Conservation (phyloP, 2,113 vertebrate species). For the Indicator maculatus region DNA sequence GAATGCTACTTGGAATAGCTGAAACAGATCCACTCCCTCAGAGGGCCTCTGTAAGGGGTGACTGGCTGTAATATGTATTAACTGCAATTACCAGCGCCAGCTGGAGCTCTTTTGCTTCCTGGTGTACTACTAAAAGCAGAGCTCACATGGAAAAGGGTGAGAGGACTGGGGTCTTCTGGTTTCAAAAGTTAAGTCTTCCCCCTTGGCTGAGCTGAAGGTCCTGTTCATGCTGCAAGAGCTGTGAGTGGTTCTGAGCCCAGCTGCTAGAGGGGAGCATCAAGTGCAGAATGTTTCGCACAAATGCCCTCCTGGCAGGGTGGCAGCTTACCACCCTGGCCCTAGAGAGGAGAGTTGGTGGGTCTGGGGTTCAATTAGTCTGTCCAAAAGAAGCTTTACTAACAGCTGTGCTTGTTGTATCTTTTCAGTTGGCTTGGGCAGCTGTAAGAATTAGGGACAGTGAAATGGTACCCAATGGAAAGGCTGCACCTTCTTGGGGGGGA, state of each 20-base stretch:
- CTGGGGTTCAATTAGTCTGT: background rate
- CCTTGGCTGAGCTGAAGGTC: background rate
- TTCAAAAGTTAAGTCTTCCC: background rate
- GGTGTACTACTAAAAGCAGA: background rate
- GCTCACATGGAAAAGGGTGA: background rate
- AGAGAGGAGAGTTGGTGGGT: background rate
- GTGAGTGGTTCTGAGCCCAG: background rate
- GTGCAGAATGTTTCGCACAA: background rate
- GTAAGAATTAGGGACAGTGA: background rate
- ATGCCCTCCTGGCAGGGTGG: background rate
- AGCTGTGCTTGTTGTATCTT: background rate
- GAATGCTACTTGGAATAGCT: constrained; percentile 7
- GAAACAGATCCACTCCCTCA: background rate
- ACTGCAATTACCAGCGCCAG: background rate
- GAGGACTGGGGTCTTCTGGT: background rate
- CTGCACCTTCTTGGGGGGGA: background rate
- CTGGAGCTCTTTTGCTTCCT: background rate
- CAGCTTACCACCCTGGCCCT: background rate
- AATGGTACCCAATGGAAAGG: background rate
- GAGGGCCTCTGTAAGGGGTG: background rate
- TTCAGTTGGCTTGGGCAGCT: background rate
- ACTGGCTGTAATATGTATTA: background rate
- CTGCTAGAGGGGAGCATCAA: background rate
- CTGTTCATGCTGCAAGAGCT: background rate
- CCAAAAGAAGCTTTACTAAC: background rate